Percentiles rank a stretch among this genome's conserved stretches.
Evolutionary conservation across 2,888 invertebrate genomes (phyloP).

Genomic region (Pseudococcus viburni): DNA sequence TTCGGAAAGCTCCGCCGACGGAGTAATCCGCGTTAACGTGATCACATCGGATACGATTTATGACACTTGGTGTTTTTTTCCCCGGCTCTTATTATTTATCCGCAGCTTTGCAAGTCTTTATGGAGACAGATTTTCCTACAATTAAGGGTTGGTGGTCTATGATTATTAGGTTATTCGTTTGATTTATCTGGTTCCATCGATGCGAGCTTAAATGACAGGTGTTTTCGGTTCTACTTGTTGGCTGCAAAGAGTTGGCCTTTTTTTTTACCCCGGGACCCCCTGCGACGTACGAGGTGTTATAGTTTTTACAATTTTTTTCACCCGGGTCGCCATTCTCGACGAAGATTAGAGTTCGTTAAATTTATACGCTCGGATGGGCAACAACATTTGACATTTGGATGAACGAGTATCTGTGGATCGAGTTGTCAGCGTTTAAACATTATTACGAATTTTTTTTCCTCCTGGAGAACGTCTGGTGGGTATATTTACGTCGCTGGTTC

Average conservation of each 20-base stretch:
- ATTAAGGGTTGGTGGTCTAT: slow-evolving; percentile 41
- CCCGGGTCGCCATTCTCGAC: background rate
- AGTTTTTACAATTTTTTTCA: slow-evolving; percentile 18
- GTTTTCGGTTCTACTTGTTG: background rate
- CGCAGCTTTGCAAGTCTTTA: background rate
- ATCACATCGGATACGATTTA: slow-evolving; percentile 30
- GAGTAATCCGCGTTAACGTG: slow-evolving; percentile 43
- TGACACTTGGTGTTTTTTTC: slow-evolving; percentile 37
- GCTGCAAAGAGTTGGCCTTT: slow-evolving; percentile 3
- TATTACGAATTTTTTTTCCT: slow-evolving; percentile 17
- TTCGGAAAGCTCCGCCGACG: slow-evolving; percentile 21
- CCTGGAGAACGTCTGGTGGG: too few relatives aligned
- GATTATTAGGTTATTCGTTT: slow-evolving; percentile 14
- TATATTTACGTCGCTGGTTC: too few relatives aligned
- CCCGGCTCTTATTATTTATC: too few relatives aligned
- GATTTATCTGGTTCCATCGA: background rate
- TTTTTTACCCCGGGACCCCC: background rate
- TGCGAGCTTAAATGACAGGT: too few relatives aligned
- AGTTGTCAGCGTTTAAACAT: slow-evolving; percentile 19
- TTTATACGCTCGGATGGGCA: slow-evolving; percentile 24
- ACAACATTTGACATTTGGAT: slow-evolving; percentile 12
- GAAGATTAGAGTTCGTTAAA: slow-evolving; percentile 43
- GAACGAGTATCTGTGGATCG: background rate
- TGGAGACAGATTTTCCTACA: background rate
- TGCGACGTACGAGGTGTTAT: slow-evolving; percentile 6